These are phyloP conservation scores for Flexamia atlantica DNA, from an alignment of 2,888 invertebrate species.

Conservation along the genomic window DNA sequence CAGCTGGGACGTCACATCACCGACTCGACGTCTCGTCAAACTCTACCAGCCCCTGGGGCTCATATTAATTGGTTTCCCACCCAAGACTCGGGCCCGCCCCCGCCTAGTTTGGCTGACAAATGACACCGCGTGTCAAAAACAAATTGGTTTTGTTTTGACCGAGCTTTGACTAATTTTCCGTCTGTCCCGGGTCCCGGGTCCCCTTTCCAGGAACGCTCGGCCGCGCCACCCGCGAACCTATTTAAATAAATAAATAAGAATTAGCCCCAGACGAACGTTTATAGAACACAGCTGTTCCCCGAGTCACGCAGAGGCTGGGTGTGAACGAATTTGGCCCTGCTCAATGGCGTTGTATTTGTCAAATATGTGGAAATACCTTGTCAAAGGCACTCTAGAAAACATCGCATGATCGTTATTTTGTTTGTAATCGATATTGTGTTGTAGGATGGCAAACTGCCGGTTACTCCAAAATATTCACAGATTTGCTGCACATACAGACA, in stretches of 20 bases:
- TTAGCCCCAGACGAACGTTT: conserved; percentile 21
- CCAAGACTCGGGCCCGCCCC: not conserved
- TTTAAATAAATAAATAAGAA: conserved; percentile 20
- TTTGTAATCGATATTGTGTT: no score
- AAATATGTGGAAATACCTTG: no score
- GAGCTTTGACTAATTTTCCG: conserved; percentile 51
- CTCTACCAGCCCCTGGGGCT: conserved; percentile 45
- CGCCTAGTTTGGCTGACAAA: conserved; percentile 20
- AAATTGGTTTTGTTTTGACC: conserved; percentile 57
- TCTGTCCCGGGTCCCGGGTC: not conserved
- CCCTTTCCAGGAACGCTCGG: conserved; percentile 2
- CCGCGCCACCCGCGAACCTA: conserved; percentile 29
- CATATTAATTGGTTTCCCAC: conserved; percentile 52
- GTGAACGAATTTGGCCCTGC: not conserved
- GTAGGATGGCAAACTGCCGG: no score
- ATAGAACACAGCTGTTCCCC: conserved; percentile 32
- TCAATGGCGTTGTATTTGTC: no score
- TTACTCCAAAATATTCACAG: no score
- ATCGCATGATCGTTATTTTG: no score
- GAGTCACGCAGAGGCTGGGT: not conserved
- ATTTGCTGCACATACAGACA: no score
- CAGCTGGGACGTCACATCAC: conserved; percentile 28
- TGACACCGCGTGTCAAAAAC: conserved; percentile 55
- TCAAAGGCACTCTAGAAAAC: no score
- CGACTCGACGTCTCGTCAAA: conserved; percentile 45